Evolutionary conservation across 2,888 invertebrate species (phyloP), one percentile per base, ranked within the genome.

Genomic region (Melanostoma mellinum): DNA sequence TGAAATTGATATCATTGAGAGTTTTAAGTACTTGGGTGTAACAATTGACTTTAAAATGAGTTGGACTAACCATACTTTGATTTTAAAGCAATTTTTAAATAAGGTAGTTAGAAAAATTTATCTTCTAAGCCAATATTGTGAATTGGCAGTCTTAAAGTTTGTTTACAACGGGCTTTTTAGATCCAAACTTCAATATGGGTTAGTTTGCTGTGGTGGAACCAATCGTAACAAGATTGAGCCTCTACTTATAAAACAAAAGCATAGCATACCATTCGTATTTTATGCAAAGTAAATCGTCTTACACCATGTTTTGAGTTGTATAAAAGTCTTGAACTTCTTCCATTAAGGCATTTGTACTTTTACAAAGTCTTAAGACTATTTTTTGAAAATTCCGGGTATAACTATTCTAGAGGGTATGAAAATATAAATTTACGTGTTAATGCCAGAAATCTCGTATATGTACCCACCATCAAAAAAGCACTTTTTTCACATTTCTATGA

Each of bases 331-430:
- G 36, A 36, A n/a, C 10, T 58, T 36, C 32, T 61, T 8, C 52
- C 46, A 20, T 4, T 60, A 32, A 65, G 8, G 42, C 50, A 65
- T 30, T 35, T 48, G 36, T 73, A 56, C 9, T 42, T 32, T 36
- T 56, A 33, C 9, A 73, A 55, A 40, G 65, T 65, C 4, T 30
- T 76, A 9, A 55, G 46, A 6, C n/a, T 40, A n/a, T 76, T 71
- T 52, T 77, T 71, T 20, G n/a, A 42, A 40, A 68, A 46, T n/a
- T 75, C 53, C 0, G 60, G 67, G 2, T 68, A 33, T 20, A 60
- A 35, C 8, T 4, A 2, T n/a, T n/a, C 44, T 0, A 53, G 60
- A 60, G 20, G 38, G 2, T 38, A 75, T 3, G 38, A 10, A 1
- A 32, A 3, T 36, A 9, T 60, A 38, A 75, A 75, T n/a, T 38